Percentiles rank a stretch among this genome's conserved stretches.
phyloP scores from a whole-genome alignment of 2,888 invertebrate genomes.

The Eupeodes luniger region DNA sequence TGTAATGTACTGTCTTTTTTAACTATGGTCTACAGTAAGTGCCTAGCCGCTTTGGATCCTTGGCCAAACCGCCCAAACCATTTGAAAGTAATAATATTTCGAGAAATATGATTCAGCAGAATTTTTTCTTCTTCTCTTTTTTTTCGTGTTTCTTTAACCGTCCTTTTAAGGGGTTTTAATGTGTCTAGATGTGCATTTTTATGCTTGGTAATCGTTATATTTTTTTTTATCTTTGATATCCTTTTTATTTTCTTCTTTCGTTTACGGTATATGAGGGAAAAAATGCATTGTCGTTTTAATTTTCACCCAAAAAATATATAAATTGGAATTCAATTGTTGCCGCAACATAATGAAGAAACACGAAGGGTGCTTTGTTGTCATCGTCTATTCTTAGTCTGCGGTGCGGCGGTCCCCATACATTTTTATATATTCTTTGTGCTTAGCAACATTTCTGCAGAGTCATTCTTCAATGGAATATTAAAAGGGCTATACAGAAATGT shows the following conservation, averaged over 20 bases:
- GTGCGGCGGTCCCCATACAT: background rate
- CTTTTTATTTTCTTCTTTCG: background rate
- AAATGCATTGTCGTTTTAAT: constrained; percentile 70
- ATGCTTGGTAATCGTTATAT: constrained; percentile 59
- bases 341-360: constrained; percentile 61
- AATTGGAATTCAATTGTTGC: constrained; percentile 66
- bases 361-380: background rate
- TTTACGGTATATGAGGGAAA: background rate
- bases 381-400: background rate
- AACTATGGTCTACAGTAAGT: background rate
- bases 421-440: constrained; percentile 10
- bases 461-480: constrained; percentile 49
- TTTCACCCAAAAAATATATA: constrained; percentile 42
- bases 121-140: constrained; percentile 32
- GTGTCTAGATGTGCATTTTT: constrained; percentile 64
- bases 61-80: constrained; percentile 71
- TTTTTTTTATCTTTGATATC: constrained; percentile 33
- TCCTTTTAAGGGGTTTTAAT: constrained; percentile 36
- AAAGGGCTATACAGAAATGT: constrained; percentile 15
- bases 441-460: constrained; percentile 72
- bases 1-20: background rate
- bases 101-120: constrained; percentile 73
- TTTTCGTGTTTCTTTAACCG: constrained; percentile 7
- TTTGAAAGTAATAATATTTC: constrained; percentile 71
- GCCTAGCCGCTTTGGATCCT: constrained; percentile 54